Conservation (phyloP, 1,140 invertebrate genomes). For the Yoshiicerus persimilis region DNA sequence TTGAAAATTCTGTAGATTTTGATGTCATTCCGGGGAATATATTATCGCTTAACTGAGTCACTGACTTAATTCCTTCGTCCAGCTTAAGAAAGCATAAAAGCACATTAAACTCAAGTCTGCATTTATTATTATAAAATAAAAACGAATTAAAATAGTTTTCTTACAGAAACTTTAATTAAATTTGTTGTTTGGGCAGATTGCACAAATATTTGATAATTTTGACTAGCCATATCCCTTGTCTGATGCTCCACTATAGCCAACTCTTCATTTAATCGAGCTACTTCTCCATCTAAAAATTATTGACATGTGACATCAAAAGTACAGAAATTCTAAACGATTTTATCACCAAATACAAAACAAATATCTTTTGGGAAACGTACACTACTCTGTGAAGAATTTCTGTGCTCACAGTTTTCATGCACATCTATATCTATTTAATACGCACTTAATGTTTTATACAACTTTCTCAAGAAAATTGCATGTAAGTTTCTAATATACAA, state of each 20-base stretch:
- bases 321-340: too few relatives aligned
- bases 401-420: too few relatives aligned
- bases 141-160: neutral
- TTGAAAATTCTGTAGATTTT: constrained; percentile 26
- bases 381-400: too few relatives aligned
- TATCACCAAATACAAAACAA: too few relatives aligned
- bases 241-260: constrained; percentile 48
- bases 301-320: too few relatives aligned
- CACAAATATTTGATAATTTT: constrained; percentile 49
- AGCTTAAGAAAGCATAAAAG: constrained; percentile 29
- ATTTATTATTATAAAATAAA: neutral
- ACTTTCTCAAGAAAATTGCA: too few relatives aligned
- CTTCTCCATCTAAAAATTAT: constrained; percentile 49
- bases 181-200: constrained; percentile 49
- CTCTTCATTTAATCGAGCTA: constrained; percentile 45
- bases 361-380: too few relatives aligned
- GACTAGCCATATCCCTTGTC: constrained; percentile 48
- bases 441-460: too few relatives aligned
- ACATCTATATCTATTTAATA: too few relatives aligned
- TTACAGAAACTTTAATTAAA: constrained; percentile 45
- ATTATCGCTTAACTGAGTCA: constrained; percentile 25
- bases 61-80: constrained; percentile 33
- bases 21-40: constrained; percentile 42
- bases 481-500: too few relatives aligned
- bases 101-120: neutral